Base-by-base conservation (phyloP, 2,888 invertebrate genomes). In the Tipula unca region DNA sequence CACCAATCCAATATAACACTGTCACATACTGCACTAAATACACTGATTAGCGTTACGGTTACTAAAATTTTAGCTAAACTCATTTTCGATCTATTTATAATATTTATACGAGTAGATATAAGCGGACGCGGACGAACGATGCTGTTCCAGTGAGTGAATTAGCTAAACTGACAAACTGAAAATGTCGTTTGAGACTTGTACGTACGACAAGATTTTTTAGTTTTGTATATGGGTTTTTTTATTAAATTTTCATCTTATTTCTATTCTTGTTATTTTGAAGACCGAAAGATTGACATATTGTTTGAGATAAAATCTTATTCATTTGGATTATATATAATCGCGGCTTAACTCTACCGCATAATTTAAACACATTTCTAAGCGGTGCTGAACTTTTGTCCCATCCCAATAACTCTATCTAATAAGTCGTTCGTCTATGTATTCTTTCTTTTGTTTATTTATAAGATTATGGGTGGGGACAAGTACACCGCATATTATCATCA, bases 381-480 rank as follows among this genome's bases (percentile, higher is more conserved):
- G 25, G n/a, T 1, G 10, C 13, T 13, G 69, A 69, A 69, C 20
- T 69, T 69, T 69, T 69, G 25, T 10, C 1, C 69, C 69, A 25
- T 14, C 69, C 69, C 25, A 69, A 69, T 69, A 48, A 17, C n/a
- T n/a, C n/a, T n/a, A 17, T 54, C 48, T 20, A 13, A 20, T 25
- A 69, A 10, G 69, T 69, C 69, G 69, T 69, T 48, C 48, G 17
- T 48, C 48, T 48, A 48, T 48, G 32, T 32, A 48, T 48, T 69
- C 69, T 69, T 69, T 69, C 25, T 69, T 69, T 69, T 69, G 69
- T 69, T 69, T 69, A 25, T 69, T 69, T 69, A 25, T 69, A 25
- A 69, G 69, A 69, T 69, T 69, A 69, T 69, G 69, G 69, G 69
- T 69, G 69, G 69, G 69, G 69, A 69, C 69, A 25, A 69, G 69